Evolutionary conservation across 2,888 invertebrate species (phyloP).

Genomic region (Drosophila formosana): DNA sequence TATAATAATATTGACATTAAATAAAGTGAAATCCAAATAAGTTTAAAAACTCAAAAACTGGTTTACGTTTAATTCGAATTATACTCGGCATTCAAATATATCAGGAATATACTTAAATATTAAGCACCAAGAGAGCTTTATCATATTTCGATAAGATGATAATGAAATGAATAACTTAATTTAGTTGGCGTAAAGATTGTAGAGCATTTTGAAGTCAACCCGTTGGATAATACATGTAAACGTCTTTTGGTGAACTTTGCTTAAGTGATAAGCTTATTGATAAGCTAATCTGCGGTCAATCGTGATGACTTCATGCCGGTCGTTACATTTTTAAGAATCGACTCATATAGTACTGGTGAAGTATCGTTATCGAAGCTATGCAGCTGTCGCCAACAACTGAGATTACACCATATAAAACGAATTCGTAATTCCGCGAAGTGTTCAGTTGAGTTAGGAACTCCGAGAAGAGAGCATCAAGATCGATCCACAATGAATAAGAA

Average conservation of each 20-base stretch:
- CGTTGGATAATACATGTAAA: neutral
- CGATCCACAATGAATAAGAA: constrained; percentile 42
- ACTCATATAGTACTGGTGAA: constrained; percentile 1
- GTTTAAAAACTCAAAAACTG: no score
- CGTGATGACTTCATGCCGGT: neutral
- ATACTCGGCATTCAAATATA: no score
- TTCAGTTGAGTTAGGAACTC: constrained; percentile 39
- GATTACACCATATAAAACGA: constrained; percentile 1
- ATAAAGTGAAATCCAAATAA: no score
- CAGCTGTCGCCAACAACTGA: neutral
- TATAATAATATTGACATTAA: no score
- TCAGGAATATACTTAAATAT: no score
- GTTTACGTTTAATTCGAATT: no score
- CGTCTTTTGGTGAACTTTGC: neutral
- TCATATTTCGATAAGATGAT: neutral
- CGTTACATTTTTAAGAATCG: neutral
- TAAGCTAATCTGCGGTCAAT: constrained; percentile 12
- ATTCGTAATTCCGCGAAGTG: neutral
- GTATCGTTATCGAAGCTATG: neutral
- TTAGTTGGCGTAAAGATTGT: no score
- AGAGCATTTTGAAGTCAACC: constrained; percentile 3
- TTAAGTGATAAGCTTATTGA: constrained; percentile 5
- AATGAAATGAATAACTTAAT: no score
- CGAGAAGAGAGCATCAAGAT: neutral
- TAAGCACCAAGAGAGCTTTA: no score